Base-by-base conservation (phyloP, 92 coral and sea anemone species). In the Epizoanthus scotinus region DNA sequence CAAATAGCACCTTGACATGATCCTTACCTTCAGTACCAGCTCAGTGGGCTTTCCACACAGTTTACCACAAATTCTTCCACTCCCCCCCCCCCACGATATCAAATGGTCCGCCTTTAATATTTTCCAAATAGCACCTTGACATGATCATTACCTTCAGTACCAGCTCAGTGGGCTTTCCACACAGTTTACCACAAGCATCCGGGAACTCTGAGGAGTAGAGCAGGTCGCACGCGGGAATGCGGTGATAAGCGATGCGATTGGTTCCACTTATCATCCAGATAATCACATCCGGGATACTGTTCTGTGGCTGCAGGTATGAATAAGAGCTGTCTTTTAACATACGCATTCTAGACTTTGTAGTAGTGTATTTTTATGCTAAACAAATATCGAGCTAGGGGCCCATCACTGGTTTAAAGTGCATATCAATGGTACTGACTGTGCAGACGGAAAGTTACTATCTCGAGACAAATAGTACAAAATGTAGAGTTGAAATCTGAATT, bases 221-320 rank as follows among this genome's bases (percentile, higher is more conserved):
- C 74, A 94, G 85, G 42, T 92, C 81, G 34, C 88, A 77, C 21
- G 97, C 94, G 75, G 98, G 97, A 66, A 92, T 77, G 81, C 98
- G 93, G 88, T 92, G 87, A 87, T 91, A 94, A 14, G 97, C 98
- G 44, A 94, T 86, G 69, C 98, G 89, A 61, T 84, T 86, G 50
- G 63, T 70, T 10, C 94, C 98, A 29, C 93, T 94, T 67, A 94
- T 66, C 98, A 94, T 94, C 98, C 98, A 94, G 63, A 94, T 89
- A 21, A 94, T 94, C 63, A 94, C 87, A 75, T 94, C 98, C 42
- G 98, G 98, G 22, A 94, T 70, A 53, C 94, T 88, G 34, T 94
- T 89, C 72, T 94, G 98, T 66, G 96, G 96, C 98, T 91, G 92
- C n/a, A 73, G 40, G 6, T 34, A 3, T 34, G 40, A 34, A 34